phyloP scores from a whole-genome alignment of 64 coral and sea anemone genomes.

The Platygyra sinensis region DNA sequence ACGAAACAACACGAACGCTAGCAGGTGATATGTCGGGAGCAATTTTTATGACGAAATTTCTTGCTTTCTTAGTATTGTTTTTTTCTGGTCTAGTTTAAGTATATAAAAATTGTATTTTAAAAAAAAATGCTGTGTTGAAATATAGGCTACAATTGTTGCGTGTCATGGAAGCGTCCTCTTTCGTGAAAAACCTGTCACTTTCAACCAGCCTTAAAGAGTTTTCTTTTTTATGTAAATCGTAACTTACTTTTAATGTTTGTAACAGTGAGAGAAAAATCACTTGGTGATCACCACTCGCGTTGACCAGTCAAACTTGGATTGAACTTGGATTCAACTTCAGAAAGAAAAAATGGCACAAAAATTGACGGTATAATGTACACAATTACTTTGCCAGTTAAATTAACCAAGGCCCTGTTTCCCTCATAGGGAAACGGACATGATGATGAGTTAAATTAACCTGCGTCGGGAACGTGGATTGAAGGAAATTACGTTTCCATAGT shows the following conservation, averaged over 20 bases:
- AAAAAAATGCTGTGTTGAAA: neutral
- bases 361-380: neutral
- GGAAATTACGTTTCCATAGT: neutral
- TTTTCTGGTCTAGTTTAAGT: neutral
- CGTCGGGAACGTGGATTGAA: neutral
- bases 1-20: neutral
- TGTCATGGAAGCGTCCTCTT: neutral
- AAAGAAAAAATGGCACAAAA: neutral
- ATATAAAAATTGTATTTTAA: no score
- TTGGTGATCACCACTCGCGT: no score
- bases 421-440: no score
- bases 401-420: no score
- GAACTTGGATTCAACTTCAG: no score
- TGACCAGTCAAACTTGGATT: no score
- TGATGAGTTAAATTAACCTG: neutral
- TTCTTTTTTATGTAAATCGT: constrained; percentile 13
- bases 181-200: neutral
- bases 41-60: neutral
- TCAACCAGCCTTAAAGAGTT: neutral
- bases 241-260: neutral
- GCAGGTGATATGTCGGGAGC: no score
- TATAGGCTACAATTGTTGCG: neutral
- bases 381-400: neutral
- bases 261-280: neutral
- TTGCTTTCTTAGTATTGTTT: neutral